Percentiles rank a stretch among this genome's conserved stretches.
These are phyloP conservation scores for Drosophila kohkoa DNA, from an alignment of 1,140 invertebrate species.

Conservation along the genomic window DNA sequence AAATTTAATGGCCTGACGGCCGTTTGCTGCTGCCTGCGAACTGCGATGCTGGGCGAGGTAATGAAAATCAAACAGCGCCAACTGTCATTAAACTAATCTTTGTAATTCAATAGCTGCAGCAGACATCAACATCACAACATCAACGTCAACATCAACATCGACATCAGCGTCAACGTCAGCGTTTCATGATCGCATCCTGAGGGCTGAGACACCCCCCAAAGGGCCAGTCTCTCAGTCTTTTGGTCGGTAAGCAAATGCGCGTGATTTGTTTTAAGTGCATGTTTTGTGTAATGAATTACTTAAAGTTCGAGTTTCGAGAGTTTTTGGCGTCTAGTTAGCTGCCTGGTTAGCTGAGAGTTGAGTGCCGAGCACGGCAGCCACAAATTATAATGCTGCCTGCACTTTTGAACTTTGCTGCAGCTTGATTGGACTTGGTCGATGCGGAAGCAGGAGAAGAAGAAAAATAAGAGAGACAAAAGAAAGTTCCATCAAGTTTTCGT, in stretches of 20 bases:
- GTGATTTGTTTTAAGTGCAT: conserved; percentile 62
- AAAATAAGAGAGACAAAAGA: conserved; percentile 66
- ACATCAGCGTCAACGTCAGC: conserved; percentile 13
- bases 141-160: conserved; percentile 26
- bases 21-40: background rate
- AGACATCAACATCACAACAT: conserved; percentile 25
- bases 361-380: conserved; percentile 63
- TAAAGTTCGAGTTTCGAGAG: conserved; percentile 39
- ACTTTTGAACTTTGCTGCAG: conserved; percentile 73
- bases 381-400: conserved; percentile 81
- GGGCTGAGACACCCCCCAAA: background rate
- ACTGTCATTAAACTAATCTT: conserved; percentile 82
- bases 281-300: conserved; percentile 69
- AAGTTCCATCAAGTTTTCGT: conserved; percentile 59
- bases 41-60: conserved; percentile 59
- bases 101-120: conserved; percentile 77
- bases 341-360: conserved; percentile 62
- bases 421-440: conserved; percentile 60
- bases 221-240: background rate
- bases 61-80: conserved; percentile 82
- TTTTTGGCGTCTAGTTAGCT: conserved; percentile 51
- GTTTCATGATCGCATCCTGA: conserved; percentile 44
- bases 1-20: conserved; percentile 74
- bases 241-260: conserved; percentile 43
- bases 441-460: background rate